Percentiles rank a stretch among this genome's conserved stretches.
Evolutionary conservation across 2,797 vertebrate species (phyloP).

Genomic region (Halcyon leucocephala): DNA sequence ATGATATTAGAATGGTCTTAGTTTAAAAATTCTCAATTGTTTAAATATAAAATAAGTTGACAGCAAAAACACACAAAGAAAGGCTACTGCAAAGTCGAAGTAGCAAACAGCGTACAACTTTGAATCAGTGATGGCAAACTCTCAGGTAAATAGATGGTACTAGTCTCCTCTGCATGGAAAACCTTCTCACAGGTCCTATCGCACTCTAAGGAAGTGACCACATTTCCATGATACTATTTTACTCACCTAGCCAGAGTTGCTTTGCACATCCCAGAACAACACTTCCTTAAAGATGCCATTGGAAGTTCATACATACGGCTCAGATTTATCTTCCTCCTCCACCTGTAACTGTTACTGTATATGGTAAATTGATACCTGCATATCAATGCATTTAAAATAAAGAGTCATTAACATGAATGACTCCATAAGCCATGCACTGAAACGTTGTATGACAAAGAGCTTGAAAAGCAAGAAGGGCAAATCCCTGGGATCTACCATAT

Average conservation of each 20-base stretch:
- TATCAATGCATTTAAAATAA: background rate
- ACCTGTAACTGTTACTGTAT: background rate
- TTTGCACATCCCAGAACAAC: background rate
- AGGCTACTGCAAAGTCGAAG: background rate
- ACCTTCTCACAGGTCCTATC: conserved; percentile 25
- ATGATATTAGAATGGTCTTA: background rate
- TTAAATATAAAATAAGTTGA: background rate
- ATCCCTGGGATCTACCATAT: background rate
- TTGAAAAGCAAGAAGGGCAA: background rate
- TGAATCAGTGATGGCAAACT: conserved; percentile 16
- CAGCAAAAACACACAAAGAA: background rate
- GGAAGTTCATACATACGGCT: background rate
- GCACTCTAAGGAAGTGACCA: background rate
- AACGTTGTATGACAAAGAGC: background rate
- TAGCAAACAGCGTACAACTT: background rate
- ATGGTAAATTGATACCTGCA: background rate
- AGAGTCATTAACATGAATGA: background rate
- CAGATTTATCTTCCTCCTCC: background rate
- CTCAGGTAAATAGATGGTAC: conserved; percentile 50
- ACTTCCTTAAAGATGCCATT: background rate
- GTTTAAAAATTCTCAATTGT: background rate
- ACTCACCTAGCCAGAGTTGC: background rate
- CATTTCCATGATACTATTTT: background rate
- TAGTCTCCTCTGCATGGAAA: background rate
- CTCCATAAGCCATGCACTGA: background rate